These are phyloP conservation scores for Hemiprocne comata DNA, from an alignment of 2,113 vertebrate species.

Conservation along the genomic window DNA sequence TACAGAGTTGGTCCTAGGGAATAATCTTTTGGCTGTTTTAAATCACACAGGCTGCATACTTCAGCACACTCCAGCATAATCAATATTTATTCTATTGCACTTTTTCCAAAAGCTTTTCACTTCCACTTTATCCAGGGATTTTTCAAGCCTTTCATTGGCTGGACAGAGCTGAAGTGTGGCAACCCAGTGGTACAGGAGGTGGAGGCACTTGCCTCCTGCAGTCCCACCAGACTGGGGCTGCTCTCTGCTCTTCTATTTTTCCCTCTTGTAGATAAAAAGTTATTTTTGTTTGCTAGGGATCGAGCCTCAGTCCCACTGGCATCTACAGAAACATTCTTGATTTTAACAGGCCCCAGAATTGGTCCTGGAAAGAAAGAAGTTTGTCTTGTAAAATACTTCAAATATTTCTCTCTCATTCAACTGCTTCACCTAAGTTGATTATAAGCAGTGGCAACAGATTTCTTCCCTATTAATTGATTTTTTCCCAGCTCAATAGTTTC, in stretches of 20 bases:
- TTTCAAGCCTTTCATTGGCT: not conserved
- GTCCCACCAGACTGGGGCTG: accelerated
- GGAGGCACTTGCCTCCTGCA: accelerated
- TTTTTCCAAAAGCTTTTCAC: not conserved
- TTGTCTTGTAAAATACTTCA: conserved; percentile 8
- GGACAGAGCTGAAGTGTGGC: not conserved
- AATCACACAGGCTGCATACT: not conserved
- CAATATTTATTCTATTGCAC: not conserved
- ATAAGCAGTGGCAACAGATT: not conserved
- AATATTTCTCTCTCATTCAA: not conserved
- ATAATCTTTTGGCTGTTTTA: not conserved
- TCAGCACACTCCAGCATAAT: not conserved
- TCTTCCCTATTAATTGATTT: not conserved
- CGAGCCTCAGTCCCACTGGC: not conserved
- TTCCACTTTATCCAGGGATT: not conserved
- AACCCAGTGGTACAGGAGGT: not conserved
- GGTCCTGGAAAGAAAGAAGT: not conserved
- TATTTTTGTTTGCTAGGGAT: not conserved
- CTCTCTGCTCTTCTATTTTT: not conserved
- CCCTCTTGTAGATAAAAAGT: not conserved
- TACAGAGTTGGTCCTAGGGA: not conserved
- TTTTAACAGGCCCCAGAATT: not conserved
- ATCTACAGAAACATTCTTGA: not conserved
- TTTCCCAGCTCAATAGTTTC: not conserved
- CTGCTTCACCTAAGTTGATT: not conserved